Percentiles rank a stretch among this genome's conserved stretches.
Evolutionary conservation across 2,888 invertebrate genomes (phyloP).

Genomic region (Yponomeuta malinellus): DNA sequence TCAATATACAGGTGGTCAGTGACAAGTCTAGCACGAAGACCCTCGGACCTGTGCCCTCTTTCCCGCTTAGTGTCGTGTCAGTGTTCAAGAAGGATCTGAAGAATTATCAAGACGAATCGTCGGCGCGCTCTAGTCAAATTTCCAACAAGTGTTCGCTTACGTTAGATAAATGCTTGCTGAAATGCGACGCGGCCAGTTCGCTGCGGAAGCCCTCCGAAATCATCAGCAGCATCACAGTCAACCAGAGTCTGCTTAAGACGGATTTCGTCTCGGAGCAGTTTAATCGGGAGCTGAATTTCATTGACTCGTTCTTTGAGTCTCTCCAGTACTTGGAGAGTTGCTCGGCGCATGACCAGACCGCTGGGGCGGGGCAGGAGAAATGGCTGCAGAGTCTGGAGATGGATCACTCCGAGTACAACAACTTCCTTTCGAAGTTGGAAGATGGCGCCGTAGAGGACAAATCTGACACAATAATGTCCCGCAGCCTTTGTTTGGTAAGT

Average conservation of each 20-base stretch:
- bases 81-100: conserved; percentile 51
- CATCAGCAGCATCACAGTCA: conserved; percentile 60
- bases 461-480: conserved; percentile 65
- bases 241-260: conserved; percentile 40
- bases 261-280: conserved; percentile 63
- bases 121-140: conserved; percentile 23
- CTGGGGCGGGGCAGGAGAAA: conserved; percentile 40
- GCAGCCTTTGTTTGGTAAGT: conserved; percentile 72
- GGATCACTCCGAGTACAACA: conserved; percentile 46
- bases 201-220: conserved; percentile 57
- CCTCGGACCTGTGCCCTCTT: conserved; percentile 41
- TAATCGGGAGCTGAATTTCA: conserved; percentile 63
- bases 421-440: conserved; percentile 53
- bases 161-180: not conserved
- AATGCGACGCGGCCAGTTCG: not conserved
- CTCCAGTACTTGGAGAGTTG: conserved; percentile 62
- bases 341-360: conserved; percentile 46
- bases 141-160: not conserved
- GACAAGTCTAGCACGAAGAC: conserved; percentile 33
- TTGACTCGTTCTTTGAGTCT: conserved; percentile 69
- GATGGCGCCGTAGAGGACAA: conserved; percentile 49
- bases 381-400: conserved; percentile 36
- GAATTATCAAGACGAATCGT: conserved; percentile 27
- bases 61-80: conserved; percentile 59
- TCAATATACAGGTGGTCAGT: conserved; percentile 56